phyloP scores from a whole-genome alignment of 2,797 vertebrate species.

The Florisuga fusca region DNA sequence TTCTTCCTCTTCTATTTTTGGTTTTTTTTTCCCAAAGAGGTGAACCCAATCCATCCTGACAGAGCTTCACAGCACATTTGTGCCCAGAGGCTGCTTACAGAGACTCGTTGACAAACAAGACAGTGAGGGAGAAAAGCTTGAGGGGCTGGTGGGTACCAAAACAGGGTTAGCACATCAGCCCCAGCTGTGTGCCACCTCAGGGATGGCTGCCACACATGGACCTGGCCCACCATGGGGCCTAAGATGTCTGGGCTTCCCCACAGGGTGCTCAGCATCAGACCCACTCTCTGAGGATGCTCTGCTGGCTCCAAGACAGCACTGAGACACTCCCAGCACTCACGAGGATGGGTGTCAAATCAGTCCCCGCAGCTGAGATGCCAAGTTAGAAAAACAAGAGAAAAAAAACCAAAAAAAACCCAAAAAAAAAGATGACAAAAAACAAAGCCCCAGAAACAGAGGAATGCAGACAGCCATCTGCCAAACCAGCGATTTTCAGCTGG shows the following conservation, averaged over 20 bases:
- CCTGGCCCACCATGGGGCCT: neutral
- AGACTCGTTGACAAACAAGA: fast-evolving
- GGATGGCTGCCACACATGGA: neutral
- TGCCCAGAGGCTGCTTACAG: neutral
- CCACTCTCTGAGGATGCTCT: neutral
- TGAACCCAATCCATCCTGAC: conserved; percentile 36
- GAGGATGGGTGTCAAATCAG: neutral
- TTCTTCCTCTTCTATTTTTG: neutral
- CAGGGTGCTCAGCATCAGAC: neutral
- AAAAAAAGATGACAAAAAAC: neutral
- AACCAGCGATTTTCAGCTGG: conserved; percentile 3
- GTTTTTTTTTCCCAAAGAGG: neutral
- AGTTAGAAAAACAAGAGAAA: neutral
- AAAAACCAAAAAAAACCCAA: neutral
- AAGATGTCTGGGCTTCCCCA: neutral
- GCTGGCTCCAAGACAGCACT: neutral
- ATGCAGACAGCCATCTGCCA: conserved; percentile 15
- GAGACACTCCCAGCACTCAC: fast-evolving
- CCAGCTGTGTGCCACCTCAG: fast-evolving
- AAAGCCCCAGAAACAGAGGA: neutral
- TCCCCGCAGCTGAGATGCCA: neutral
- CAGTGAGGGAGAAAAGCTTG: fast-evolving
- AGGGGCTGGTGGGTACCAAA: neutral
- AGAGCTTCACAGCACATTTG: neutral
- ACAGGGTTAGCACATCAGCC: fast-evolving